Conservation (phyloP, 2,113 vertebrate genomes). For the Casuarius casuarius region DNA sequence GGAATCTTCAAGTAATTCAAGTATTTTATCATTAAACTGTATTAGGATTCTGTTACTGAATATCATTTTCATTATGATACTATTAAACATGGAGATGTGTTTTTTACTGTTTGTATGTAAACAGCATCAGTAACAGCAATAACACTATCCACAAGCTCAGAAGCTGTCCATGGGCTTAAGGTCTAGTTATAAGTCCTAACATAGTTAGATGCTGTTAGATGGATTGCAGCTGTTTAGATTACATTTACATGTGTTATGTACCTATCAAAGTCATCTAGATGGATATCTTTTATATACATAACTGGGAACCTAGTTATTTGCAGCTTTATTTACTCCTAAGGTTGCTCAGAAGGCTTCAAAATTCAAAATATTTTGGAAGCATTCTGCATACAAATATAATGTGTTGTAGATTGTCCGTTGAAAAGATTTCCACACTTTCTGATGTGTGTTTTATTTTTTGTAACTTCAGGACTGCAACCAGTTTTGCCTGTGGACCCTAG, state of each 20-base stretch:
- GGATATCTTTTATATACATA: neutral
- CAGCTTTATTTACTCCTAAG: neutral
- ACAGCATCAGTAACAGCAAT: neutral
- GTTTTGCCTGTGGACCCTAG: neutral
- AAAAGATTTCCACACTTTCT: neutral
- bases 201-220: neutral
- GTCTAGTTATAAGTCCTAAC: neutral
- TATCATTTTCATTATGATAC: neutral
- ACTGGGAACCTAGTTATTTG: fast-evolving
- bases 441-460: neutral
- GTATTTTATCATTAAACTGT: neutral
- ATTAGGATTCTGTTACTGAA: neutral
- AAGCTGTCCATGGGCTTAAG: neutral
- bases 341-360: neutral
- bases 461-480: neutral
- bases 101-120: neutral
- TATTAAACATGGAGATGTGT: neutral
- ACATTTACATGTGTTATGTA: neutral
- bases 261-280: neutral
- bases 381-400: too few relatives aligned
- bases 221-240: neutral
- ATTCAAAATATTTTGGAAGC: neutral
- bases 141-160: neutral
- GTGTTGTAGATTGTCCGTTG: neutral
- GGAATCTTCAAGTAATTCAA: neutral